These are phyloP conservation scores for Lysiphlebus fabarum DNA, from an alignment of 1,140 invertebrate genomes.

Conservation along the genomic window DNA sequence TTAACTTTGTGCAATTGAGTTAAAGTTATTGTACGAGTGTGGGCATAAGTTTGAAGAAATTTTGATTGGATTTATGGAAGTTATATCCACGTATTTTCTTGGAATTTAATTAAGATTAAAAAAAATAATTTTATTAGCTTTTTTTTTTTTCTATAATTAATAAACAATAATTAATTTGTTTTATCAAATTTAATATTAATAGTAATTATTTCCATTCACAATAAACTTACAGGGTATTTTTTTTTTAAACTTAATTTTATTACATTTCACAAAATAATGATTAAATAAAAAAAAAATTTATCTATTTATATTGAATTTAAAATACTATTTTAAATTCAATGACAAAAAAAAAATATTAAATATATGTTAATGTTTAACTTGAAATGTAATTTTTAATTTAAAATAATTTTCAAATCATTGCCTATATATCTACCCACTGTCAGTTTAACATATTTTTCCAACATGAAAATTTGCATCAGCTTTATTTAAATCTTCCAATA, in stretches of 20 bases:
- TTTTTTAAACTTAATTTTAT: no score
- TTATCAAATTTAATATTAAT: background rate
- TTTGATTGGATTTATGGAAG: conserved; percentile 8
- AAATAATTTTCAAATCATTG: no score
- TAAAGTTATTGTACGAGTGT: background rate
- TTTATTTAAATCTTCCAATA: no score
- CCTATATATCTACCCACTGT: no score
- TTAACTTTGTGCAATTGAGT: conserved; percentile 6
- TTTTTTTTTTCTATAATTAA: background rate
- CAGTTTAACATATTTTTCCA: no score
- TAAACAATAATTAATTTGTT: background rate
- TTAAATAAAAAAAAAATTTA: background rate
- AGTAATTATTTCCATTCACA: background rate
- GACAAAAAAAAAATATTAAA: no score
- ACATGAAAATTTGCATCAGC: no score
- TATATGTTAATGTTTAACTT: no score
- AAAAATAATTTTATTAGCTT: background rate
- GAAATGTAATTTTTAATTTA: no score
- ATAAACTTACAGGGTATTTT: background rate
- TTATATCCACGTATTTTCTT: background rate
- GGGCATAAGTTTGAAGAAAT: background rate
- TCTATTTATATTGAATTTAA: no score
- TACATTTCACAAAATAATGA: background rate
- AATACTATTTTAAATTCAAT: no score
- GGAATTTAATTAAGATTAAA: background rate